A percentile compares a stretch with the other conserved stretches of the same genome.
These are phyloP conservation scores for Malurus elegans DNA, from an alignment of 2,113 vertebrate genomes.

Conservation along the genomic window DNA sequence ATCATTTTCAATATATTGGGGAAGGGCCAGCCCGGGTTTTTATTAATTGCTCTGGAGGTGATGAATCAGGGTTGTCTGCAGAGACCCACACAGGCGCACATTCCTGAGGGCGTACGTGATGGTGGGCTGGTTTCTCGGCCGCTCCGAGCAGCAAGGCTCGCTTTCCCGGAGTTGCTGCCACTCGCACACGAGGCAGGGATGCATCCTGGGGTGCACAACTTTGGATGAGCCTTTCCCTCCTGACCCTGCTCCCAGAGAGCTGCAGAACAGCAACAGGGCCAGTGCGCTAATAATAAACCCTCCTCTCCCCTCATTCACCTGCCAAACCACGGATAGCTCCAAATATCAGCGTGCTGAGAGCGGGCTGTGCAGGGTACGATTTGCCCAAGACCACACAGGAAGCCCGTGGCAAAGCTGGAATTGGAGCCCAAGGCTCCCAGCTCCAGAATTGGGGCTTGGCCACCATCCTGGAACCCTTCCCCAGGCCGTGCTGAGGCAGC, in stretches of 20 bases:
- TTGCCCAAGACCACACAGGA: conserved; percentile 66
- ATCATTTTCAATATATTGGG: conserved; percentile 74
- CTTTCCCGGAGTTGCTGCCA: conserved; percentile 2
- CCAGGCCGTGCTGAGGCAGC: rapidly evolving
- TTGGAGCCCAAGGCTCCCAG: neutral
- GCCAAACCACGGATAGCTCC: conserved; percentile 59
- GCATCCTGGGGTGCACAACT: neutral
- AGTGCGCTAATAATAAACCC: conserved; percentile 40
- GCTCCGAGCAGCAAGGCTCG: neutral
- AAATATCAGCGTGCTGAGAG: conserved; percentile 41
- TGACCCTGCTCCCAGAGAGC: neutral
- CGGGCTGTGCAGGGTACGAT: neutral
- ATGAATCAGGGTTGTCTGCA: conserved; percentile 64
- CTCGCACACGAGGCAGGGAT: neutral
- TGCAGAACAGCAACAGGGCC: neutral
- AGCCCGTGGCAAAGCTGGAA: conserved; percentile 43
- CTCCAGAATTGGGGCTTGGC: neutral
- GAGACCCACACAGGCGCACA: conserved; percentile 45
- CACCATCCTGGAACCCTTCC: neutral
- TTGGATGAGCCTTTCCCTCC: neutral
- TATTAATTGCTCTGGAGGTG: conserved; percentile 70
- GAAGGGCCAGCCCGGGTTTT: conserved; percentile 56
- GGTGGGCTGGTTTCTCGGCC: conserved; percentile 25
- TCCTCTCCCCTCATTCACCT: conserved; percentile 39
- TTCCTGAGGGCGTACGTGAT: conserved; percentile 61